These are phyloP conservation scores for Micrastur ruficollis DNA, from an alignment of 2,797 vertebrate species.

Conservation along the genomic window DNA sequence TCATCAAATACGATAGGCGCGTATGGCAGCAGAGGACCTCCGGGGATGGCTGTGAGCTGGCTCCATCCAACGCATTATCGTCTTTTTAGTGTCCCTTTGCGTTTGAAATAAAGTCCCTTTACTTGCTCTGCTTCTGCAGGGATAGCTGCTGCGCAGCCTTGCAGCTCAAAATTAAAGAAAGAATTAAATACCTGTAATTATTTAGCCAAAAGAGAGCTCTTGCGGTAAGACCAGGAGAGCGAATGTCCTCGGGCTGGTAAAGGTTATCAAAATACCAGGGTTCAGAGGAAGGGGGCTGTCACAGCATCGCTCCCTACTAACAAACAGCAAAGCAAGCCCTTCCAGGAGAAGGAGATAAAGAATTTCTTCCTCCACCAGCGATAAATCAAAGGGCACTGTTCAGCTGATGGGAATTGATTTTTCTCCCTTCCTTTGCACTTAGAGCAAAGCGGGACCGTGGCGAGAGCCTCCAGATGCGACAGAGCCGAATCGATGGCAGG, in stretches of 20 bases:
- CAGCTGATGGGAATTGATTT: constrained; percentile 69
- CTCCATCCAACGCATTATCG: neutral
- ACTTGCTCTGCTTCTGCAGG: neutral
- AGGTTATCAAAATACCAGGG: constrained; percentile 61
- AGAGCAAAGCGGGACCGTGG: fast-evolving
- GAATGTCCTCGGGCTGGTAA: neutral
- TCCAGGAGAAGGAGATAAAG: constrained; percentile 44
- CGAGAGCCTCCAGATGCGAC: neutral
- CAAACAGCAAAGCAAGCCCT: constrained; percentile 35
- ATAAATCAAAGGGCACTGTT: constrained; percentile 67
- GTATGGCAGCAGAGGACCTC: neutral
- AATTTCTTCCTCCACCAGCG: constrained; percentile 44
- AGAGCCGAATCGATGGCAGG: neutral
- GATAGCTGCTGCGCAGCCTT: fast-evolving
- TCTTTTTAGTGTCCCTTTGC: neutral
- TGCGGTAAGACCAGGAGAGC: neutral
- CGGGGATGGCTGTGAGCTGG: neutral
- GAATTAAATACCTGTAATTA: neutral
- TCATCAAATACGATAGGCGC: fast-evolving
- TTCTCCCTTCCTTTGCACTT: constrained; percentile 31
- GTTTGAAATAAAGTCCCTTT: neutral
- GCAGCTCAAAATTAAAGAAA: neutral
- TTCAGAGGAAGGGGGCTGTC: neutral
- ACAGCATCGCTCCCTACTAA: neutral
- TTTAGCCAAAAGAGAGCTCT: neutral